Percentiles rank a stretch among this genome's conserved stretches.
phyloP scores from a whole-genome alignment of 2,113 vertebrate genomes.

The Pristiophorus japonicus region DNA sequence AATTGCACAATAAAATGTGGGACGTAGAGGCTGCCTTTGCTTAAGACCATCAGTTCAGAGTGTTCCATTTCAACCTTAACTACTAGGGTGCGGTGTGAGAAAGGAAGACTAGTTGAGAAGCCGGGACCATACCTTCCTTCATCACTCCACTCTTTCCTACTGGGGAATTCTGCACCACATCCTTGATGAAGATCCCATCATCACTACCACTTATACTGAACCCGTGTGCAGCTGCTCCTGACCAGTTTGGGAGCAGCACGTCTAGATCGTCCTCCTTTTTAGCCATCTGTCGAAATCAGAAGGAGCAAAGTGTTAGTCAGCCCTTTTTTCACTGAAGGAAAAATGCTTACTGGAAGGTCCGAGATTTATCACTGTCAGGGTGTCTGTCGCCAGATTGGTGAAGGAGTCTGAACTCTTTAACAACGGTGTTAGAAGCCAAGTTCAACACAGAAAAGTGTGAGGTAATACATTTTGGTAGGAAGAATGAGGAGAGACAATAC shows the following conservation, averaged over 20 bases:
- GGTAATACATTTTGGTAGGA: not conserved
- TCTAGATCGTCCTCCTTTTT: conserved; percentile 76
- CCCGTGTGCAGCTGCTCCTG: conserved; percentile 77
- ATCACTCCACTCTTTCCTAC: conserved; percentile 77
- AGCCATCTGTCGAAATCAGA: conserved; percentile 63
- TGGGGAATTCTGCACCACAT: conserved; percentile 77
- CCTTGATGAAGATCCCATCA: conserved; percentile 74
- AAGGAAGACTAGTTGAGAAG: not conserved
- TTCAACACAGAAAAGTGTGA: not conserved
- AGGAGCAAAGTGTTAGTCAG: not conserved
- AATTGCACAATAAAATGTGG: not conserved
- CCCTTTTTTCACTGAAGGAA: not conserved
- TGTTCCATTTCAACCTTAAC: not conserved
- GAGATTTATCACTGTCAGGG: not conserved
- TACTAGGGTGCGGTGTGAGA: not conserved
- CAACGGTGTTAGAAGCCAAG: not conserved
- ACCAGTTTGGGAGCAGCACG: conserved; percentile 81
- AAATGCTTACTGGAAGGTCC: not conserved
- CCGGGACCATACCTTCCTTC: conserved; percentile 68
- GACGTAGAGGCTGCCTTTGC: not conserved
- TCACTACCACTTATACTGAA: conserved; percentile 78
- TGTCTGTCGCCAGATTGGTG: not conserved
- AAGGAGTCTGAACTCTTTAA: not conserved
- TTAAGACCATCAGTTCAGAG: not conserved
- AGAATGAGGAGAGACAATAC: not conserved